A percentile compares a stretch with the other conserved stretches of the same genome.
These are phyloP conservation scores for Leucoma salicis DNA, from an alignment of 2,888 invertebrate species.

Conservation along the genomic window DNA sequence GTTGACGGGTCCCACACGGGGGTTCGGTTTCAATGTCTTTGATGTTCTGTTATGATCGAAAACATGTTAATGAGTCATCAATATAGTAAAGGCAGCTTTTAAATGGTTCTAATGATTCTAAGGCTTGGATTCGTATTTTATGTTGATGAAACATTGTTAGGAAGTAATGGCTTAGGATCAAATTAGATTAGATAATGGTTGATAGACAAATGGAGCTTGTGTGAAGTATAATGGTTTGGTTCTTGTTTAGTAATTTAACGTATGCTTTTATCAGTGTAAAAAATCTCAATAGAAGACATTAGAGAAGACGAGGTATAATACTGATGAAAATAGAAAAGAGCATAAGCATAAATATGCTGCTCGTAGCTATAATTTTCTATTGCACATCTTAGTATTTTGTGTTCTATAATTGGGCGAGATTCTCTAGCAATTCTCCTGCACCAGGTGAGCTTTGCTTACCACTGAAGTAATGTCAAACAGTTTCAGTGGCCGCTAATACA, in stretches of 20 bases:
- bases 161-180: constrained; percentile 18
- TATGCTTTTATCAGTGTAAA: too few species aligned
- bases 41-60: constrained; percentile 44
- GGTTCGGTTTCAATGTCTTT: constrained; percentile 42
- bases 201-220: constrained; percentile 6
- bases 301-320: too few species aligned
- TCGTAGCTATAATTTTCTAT: too few species aligned
- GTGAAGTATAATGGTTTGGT: constrained; percentile 1
- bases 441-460: too few species aligned
- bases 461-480: too few species aligned
- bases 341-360: too few species aligned
- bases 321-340: too few species aligned
- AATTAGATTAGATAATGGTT: constrained; percentile 22
- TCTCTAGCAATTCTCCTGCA: too few species aligned
- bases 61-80: constrained; percentile 50
- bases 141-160: constrained; percentile 21
- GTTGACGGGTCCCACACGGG: constrained; percentile 61
- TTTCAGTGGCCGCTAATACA: too few species aligned
- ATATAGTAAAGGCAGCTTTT: constrained; percentile 36
- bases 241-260: background rate
- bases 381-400: too few species aligned
- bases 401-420: too few species aligned
- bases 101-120: constrained; percentile 39
- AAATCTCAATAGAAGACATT: too few species aligned
- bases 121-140: constrained; percentile 29